These are phyloP conservation scores for Strix aluco DNA, from an alignment of 2,113 vertebrate genomes.

Conservation along the genomic window DNA sequence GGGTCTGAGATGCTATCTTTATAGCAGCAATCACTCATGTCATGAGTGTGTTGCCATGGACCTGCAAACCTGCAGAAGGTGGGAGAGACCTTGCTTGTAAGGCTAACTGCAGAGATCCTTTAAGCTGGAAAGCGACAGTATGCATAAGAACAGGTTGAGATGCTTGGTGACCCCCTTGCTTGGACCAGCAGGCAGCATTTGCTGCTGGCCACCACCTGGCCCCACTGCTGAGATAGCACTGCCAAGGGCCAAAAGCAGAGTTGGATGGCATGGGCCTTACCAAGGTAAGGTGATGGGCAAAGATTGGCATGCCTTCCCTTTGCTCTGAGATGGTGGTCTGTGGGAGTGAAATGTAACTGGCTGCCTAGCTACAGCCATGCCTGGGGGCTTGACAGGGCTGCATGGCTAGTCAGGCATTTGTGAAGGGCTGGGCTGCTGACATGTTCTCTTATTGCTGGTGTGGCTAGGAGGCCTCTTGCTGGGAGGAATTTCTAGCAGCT, in stretches of 20 bases:
- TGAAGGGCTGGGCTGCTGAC: not conserved
- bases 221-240: not conserved
- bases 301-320: not conserved
- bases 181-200: not conserved
- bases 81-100: not conserved
- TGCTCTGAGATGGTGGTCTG: not conserved
- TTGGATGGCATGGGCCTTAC: no score
- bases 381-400: not conserved
- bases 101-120: no score
- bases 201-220: not conserved
- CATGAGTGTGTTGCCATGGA: not conserved
- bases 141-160: not conserved
- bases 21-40: not conserved
- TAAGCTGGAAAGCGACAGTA: not conserved
- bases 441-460: not conserved
- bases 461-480: not conserved
- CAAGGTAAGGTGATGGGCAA: not conserved
- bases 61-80: not conserved
- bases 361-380: not conserved
- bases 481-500: not conserved
- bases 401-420: not conserved
- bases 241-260: not conserved
- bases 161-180: not conserved
- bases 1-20: not conserved
- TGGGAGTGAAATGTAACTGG: not conserved